A percentile compares a stretch with the other conserved stretches of the same genome.
Conservation (phyloP, 2,113 vertebrate species). For the Phycodurus eques region DNA sequence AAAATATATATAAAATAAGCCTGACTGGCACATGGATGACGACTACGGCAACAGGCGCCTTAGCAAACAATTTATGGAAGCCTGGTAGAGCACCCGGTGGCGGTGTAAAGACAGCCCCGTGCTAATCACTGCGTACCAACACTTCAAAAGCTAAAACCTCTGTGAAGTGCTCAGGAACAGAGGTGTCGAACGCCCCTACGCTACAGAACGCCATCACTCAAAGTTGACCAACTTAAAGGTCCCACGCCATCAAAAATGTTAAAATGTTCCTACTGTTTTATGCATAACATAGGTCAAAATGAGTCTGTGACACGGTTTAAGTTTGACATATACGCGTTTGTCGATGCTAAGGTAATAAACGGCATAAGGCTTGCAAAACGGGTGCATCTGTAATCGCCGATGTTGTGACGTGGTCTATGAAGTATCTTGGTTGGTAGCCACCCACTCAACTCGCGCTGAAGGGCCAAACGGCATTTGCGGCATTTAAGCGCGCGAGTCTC, state of each 20-base stretch:
- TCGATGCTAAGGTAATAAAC: too few species aligned
- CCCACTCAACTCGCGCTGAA: too few species aligned
- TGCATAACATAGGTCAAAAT: not conserved
- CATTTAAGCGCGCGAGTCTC: too few species aligned
- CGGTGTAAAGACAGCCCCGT: conserved; percentile 56
- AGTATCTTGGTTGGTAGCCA: too few species aligned
- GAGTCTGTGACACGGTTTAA: too few species aligned
- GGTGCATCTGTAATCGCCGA: too few species aligned
- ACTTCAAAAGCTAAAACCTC: conserved; percentile 58
- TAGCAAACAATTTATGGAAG: conserved; percentile 62
- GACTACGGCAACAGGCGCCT: conserved; percentile 69
- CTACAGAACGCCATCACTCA: conserved; percentile 19
- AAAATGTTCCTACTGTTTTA: too few species aligned
- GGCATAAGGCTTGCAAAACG: too few species aligned
- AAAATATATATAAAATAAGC: conserved; percentile 4
- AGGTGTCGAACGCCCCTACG: conserved; percentile 49
- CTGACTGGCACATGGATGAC: conserved; percentile 58
- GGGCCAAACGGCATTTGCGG: too few species aligned
- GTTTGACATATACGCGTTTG: too few species aligned
- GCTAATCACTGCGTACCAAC: conserved; percentile 70
- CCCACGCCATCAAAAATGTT: too few species aligned
- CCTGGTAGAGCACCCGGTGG: conserved; percentile 48
- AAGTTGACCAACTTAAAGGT: not conserved
- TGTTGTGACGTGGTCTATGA: too few species aligned
- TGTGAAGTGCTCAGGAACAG: conserved; percentile 55